These are phyloP conservation scores for Drosophila subquinaria DNA, from an alignment of 2,888 invertebrate genomes.

Conservation along the genomic window DNA sequence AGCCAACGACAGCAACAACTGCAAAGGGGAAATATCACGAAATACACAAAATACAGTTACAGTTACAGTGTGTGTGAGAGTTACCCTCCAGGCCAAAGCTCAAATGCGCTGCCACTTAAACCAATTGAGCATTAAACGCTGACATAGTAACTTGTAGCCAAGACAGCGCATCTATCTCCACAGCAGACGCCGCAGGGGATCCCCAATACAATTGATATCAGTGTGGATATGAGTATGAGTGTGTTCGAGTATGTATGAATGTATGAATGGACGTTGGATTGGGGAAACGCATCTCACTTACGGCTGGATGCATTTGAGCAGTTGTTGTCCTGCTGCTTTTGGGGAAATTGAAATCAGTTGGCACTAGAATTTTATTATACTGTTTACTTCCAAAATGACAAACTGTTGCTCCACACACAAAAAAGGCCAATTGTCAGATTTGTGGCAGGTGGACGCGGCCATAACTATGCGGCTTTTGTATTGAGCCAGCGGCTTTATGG, in stretches of 20 bases:
- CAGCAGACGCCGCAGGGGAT: conserved; percentile 32
- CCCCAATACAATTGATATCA: conserved; percentile 59
- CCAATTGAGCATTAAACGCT: conserved; percentile 78
- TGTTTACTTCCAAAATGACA: conserved; percentile 38
- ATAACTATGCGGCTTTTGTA: conserved; percentile 31
- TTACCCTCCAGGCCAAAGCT: conserved; percentile 26
- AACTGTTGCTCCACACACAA: conserved; percentile 64
- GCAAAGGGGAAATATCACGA: background rate
- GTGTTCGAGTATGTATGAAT: background rate
- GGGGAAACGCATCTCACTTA: conserved; percentile 59
- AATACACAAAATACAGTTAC: conserved; percentile 5
- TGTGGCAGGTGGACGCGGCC: conserved; percentile 39
- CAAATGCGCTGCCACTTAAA: conserved; percentile 67
- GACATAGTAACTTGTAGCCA: conserved; percentile 49
- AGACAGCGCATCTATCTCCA: conserved; percentile 21
- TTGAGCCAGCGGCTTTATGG: conserved; percentile 58
- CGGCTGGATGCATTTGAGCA: conserved; percentile 46
- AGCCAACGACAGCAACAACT: conserved; percentile 9
- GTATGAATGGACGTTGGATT: background rate
- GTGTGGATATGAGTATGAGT: conserved; percentile 41
- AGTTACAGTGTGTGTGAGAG: conserved; percentile 5
- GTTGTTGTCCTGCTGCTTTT: conserved; percentile 19
- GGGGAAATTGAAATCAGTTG: conserved; percentile 42
- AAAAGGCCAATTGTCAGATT: conserved; percentile 24
- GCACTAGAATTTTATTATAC: conserved; percentile 50